Evolutionary conservation across 2,797 vertebrate genomes (phyloP).

Genomic region (Brachymystax lenok): DNA sequence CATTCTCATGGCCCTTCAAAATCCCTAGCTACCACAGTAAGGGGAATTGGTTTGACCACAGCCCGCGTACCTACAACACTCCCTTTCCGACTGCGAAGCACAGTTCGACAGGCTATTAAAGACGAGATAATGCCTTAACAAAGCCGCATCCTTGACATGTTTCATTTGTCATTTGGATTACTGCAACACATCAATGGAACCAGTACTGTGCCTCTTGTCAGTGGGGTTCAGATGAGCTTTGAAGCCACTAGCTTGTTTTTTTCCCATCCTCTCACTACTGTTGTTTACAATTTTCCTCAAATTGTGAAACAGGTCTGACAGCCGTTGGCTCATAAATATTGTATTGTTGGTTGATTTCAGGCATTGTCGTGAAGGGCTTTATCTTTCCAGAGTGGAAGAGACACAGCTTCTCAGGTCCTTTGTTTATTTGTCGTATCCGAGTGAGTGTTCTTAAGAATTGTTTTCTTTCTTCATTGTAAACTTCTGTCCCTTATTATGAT

Average conservation of each 20-base stretch:
- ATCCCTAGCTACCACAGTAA: constrained; percentile 3
- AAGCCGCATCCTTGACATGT: constrained; percentile 39
- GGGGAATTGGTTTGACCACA: neutral
- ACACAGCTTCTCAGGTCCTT: constrained; percentile 4
- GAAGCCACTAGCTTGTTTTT: constrained; percentile 30
- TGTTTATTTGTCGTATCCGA: neutral
- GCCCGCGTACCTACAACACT: neutral
- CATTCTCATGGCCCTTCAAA: constrained; percentile 10
- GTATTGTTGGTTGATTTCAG: constrained; percentile 26
- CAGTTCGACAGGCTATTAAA: neutral
- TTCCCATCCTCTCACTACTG: neutral
- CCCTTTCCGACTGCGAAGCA: neutral
- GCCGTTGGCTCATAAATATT: constrained; percentile 33
- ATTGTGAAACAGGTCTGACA: constrained; percentile 10
- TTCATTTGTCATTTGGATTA: constrained; percentile 45
- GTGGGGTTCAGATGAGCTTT: constrained; percentile 34
- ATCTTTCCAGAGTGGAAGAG: constrained; percentile 12
- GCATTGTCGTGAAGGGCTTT: constrained; percentile 25
- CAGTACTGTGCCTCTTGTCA: constrained; percentile 23
- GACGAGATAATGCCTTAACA: constrained; percentile 29
- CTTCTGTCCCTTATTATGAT: constrained; percentile 2
- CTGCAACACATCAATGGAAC: constrained; percentile 25
- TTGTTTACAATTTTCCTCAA: constrained; percentile 19
- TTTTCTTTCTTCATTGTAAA: neutral
- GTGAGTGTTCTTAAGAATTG: neutral